Conservation (phyloP, 2,113 vertebrate species). For the Leucoraja erinaceus region DNA sequence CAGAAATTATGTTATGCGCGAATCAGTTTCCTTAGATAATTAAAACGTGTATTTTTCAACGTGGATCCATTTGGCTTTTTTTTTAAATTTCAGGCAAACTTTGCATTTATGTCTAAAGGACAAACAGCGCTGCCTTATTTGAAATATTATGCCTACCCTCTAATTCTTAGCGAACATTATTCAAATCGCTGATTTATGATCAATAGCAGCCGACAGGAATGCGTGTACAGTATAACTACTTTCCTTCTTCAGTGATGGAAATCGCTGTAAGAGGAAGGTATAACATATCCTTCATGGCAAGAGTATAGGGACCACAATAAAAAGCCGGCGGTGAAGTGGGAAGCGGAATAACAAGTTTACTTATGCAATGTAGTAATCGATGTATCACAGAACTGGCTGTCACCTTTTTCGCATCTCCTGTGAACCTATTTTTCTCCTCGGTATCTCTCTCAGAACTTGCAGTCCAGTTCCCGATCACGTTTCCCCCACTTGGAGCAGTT, state of each 20-base stretch:
- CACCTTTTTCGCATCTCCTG: neutral
- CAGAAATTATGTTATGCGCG: neutral
- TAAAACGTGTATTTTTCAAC: conserved; percentile 7
- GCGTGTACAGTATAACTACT: conserved; percentile 10
- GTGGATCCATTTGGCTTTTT: neutral
- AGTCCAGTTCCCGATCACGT: neutral
- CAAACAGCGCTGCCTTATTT: neutral
- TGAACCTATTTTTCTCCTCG: neutral
- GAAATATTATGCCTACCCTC: conserved; percentile 28
- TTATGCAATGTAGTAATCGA: neutral
- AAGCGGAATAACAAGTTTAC: conserved; percentile 12
- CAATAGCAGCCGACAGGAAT: conserved; percentile 34
- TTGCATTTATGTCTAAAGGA: conserved; percentile 5
- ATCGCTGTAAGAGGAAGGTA: conserved; percentile 29
- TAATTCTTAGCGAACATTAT: conserved; percentile 19
- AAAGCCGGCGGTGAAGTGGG: conserved; percentile 27
- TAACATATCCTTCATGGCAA: conserved; percentile 34
- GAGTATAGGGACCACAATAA: conserved; percentile 26
- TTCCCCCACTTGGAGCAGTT: neutral
- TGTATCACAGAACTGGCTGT: neutral
- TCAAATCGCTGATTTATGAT: conserved; percentile 34
- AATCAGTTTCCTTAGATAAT: conserved; percentile 19
- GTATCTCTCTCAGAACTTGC: neutral
- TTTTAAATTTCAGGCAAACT: neutral
- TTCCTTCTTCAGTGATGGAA: conserved; percentile 18